A percentile compares a stretch with the other conserved stretches of the same genome.
Evolutionary conservation across 2,888 invertebrate species (phyloP).

Genomic region (Ectemnius continuus): DNA sequence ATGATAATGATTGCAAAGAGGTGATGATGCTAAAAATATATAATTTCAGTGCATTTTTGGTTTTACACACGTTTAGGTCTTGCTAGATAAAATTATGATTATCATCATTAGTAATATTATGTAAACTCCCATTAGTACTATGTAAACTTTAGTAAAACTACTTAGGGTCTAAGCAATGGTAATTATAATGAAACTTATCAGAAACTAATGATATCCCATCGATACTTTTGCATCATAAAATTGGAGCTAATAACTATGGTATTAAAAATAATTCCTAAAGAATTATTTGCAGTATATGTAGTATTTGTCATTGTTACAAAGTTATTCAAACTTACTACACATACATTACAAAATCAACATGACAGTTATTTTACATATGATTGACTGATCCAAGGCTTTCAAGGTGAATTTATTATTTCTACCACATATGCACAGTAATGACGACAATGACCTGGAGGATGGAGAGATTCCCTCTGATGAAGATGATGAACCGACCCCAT

Average conservation of each 20-base stretch:
- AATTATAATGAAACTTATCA: no score
- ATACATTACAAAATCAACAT: conserved; percentile 8
- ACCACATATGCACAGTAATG: conserved; percentile 48
- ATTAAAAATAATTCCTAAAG: neutral
- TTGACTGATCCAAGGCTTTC: neutral
- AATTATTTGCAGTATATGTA: neutral
- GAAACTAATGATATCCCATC: no score
- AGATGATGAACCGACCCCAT: conserved; percentile 77
- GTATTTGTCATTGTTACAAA: conserved; percentile 41
- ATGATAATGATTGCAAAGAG: no score
- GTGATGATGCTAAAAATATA: no score
- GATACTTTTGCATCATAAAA: no score
- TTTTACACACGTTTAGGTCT: no score
- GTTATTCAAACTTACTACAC: neutral
- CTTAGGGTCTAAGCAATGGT: no score
- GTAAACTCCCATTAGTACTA: no score
- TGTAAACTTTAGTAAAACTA: no score
- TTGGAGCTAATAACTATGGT: neutral
- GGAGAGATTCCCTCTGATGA: conserved; percentile 90
- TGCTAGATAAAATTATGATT: no score
- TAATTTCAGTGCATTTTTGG: no score
- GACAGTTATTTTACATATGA: neutral
- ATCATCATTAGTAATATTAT: no score
- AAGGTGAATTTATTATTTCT: conserved; percentile 11
- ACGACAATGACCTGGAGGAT: conserved; percentile 88